Base-by-base conservation (phyloP, 2,797 vertebrate species). In the Eleutherodactylus coqui region DNA sequence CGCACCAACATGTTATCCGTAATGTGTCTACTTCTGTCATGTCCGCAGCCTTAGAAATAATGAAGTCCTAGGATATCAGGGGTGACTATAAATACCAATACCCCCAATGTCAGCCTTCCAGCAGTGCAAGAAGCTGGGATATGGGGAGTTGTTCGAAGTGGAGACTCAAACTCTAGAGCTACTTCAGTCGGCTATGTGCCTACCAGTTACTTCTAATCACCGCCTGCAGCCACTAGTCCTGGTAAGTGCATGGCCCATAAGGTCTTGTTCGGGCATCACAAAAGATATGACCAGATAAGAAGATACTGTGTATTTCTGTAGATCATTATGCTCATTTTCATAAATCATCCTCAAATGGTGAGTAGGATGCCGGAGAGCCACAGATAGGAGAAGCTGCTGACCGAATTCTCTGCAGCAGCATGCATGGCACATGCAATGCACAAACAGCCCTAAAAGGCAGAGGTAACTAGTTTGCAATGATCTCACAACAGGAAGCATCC, bases 1-100 rank as follows among this genome's bases (percentile, higher is more conserved):
- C 38, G 47, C 67, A 82, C 69, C 77, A 86, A 62, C n/a, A 13
- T 64, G 82, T 69, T 79, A 55, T 79, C 58, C 32, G 36, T n/a
- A 29, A 78, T 73, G 62, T 58, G 75, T 77, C 82, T 64, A 69
- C 45, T 45, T 34, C 73, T 79, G 64, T 41, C 60, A 62, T 53
- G 60, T 79, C 32, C 64, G 55, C 41, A 27, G 62, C 36, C 55
- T 87, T 60, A 79, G 58, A 43, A 45, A 75, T 62, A 51, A 79
- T 83, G 51, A 24, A 32, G 6, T 34, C 16, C 32, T 16, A 34
- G 34, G 27, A 72, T 43, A n/a, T 34, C 21, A 41, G 11, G 3
- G 21, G 38, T 24, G 4, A 34, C 11, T 72, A 2, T 72, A 43
- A 72, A n/a, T 24, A 72, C 21, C 21, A 14, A 7, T 38, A 41